These are phyloP conservation scores for Microtus pennsylvanicus DNA, from an alignment of 2,113 vertebrate genomes.

Conservation along the genomic window DNA sequence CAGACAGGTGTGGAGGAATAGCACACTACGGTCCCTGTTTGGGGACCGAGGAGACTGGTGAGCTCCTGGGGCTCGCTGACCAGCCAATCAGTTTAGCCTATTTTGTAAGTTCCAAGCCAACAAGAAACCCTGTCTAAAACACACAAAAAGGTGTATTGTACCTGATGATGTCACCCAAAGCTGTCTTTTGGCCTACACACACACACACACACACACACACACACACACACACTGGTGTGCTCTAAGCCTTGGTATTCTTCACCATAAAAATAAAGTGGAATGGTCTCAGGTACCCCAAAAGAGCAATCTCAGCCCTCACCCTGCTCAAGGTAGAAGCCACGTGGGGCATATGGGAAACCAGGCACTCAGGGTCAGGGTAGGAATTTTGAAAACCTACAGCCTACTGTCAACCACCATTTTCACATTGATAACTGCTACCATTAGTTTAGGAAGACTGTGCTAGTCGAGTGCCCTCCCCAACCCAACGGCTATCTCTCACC, in stretches of 20 bases:
- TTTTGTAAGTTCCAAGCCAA: not conserved
- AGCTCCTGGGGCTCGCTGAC: not conserved
- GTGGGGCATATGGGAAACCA: not conserved
- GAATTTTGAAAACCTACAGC: not conserved
- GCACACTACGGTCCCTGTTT: too few species aligned
- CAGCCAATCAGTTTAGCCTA: not conserved
- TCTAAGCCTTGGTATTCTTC: not conserved
- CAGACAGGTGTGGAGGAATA: not conserved
- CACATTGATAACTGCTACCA: not conserved
- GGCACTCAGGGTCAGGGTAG: not conserved
- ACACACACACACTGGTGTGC: not conserved
- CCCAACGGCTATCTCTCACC: not conserved
- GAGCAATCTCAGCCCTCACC: not conserved
- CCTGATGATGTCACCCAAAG: not conserved
- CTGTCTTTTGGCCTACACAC: not conserved
- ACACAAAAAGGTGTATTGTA: not conserved
- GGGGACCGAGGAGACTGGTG: not conserved
- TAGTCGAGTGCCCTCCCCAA: not conserved
- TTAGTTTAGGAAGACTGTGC: conserved; percentile 7
- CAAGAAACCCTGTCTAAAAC: not conserved
- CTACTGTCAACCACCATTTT: not conserved
- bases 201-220: too few species aligned
- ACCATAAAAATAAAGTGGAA: not conserved
- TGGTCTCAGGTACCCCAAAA: not conserved
- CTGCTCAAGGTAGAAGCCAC: not conserved